A percentile compares a stretch with the other conserved stretches of the same genome.
Conservation (phyloP, 37 sponge, comb jelly and placozoan genomes). For the Spongia lamella region DNA sequence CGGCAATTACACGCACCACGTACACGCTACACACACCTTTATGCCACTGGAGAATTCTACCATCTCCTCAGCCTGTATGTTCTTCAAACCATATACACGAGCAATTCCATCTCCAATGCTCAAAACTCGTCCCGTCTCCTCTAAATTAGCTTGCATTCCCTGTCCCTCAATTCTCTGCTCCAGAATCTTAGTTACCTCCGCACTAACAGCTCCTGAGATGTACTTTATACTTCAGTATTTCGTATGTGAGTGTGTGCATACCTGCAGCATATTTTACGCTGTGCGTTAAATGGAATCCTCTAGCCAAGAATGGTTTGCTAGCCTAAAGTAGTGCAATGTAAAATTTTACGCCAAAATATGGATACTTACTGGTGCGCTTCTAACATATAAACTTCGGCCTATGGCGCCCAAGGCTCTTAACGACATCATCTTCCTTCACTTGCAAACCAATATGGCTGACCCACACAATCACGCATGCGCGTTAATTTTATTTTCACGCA, state of each 20-base stretch:
- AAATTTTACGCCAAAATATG: too few relatives aligned
- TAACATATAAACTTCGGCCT: slow-evolving; percentile 18
- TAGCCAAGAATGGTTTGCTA: slow-evolving; percentile 7
- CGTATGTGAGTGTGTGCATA: neutral
- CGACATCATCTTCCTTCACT: slow-evolving; percentile 34
- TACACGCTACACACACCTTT: slow-evolving; percentile 60
- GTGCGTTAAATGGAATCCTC: slow-evolving; percentile 1
- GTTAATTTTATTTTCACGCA: too few relatives aligned
- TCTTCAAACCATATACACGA: slow-evolving; percentile 98
- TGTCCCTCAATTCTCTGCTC: slow-evolving; percentile 92
- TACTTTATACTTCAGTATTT: neutral
- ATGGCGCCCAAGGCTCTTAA: slow-evolving; percentile 42
- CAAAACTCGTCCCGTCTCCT: slow-evolving; percentile 97
- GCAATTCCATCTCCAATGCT: slow-evolving; percentile 99
- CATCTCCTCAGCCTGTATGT: slow-evolving; percentile 99
- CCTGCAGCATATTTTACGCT: slow-evolving; percentile 44
- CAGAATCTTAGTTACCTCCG: slow-evolving; percentile 92
- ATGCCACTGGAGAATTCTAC: slow-evolving; percentile 96
- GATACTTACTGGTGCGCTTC: slow-evolving; percentile 18
- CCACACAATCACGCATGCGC: too few relatives aligned
- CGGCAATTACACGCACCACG: neutral
- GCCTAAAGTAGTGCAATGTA: slow-evolving; percentile 4
- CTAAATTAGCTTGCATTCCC: slow-evolving; percentile 81
- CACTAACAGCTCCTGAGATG: slow-evolving; percentile 49
- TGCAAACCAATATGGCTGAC: too few relatives aligned